These are phyloP conservation scores for Tychaedon coryphoeus DNA, from an alignment of 2,113 vertebrate species.

Conservation along the genomic window DNA sequence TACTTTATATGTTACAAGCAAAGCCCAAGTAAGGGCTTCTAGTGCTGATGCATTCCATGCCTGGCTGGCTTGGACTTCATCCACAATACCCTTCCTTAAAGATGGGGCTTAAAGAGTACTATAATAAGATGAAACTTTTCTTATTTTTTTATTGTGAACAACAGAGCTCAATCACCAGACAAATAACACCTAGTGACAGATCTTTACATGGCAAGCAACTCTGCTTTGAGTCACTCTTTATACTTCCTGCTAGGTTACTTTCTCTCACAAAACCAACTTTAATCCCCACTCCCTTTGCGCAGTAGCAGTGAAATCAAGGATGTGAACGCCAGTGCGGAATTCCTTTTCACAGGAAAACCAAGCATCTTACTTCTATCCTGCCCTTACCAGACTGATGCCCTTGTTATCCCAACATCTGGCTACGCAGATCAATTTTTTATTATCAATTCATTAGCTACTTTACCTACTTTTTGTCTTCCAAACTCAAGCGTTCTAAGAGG, in stretches of 20 bases:
- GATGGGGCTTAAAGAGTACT: neutral
- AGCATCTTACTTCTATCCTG: accelerated
- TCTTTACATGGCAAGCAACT: neutral
- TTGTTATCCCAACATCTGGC: neutral
- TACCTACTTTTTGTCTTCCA: neutral
- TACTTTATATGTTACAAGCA: neutral
- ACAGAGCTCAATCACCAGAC: neutral
- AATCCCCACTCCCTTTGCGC: accelerated
- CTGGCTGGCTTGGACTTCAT: neutral
- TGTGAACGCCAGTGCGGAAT: neutral
- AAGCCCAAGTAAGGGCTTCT: neutral
- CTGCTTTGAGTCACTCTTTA: neutral
- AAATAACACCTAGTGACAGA: neutral
- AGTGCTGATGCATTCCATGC: neutral
- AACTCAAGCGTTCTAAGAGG: neutral
- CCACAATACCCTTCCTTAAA: neutral
- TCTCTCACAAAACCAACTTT: neutral
- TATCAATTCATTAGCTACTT: neutral
- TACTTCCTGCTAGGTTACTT: neutral
- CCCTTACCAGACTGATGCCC: neutral
- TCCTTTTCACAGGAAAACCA: neutral
- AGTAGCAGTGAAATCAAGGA: neutral
- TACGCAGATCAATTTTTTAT: neutral
- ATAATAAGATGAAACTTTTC: neutral
- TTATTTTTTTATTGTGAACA: neutral